A percentile compares a stretch with the other conserved stretches of the same genome.
Conservation (phyloP, 2,888 invertebrate species). For the Ischnus inquisitorius region DNA sequence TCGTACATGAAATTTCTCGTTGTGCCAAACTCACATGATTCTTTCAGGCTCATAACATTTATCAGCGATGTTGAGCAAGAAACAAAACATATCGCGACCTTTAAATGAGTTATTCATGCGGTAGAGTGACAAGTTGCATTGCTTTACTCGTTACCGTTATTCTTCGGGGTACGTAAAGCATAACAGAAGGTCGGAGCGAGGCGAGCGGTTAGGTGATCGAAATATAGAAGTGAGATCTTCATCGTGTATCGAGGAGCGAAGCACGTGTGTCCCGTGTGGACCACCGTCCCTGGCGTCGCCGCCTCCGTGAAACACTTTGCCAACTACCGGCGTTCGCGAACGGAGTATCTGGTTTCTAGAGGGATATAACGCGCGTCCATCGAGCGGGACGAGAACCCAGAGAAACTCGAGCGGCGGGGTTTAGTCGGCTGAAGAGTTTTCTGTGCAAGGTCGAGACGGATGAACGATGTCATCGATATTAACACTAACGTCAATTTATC, state of each 20-base stretch:
- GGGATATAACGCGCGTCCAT: neutral
- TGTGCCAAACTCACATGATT: too few relatives aligned
- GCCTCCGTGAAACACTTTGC: conserved; percentile 64
- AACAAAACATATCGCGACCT: too few relatives aligned
- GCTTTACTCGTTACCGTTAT: too few relatives aligned
- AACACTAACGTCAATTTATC: too few relatives aligned
- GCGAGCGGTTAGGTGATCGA: neutral
- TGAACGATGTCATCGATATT: neutral
- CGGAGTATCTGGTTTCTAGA: conserved; percentile 76
- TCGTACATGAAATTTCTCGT: too few relatives aligned
- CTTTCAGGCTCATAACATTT: too few relatives aligned
- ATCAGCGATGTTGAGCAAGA: too few relatives aligned
- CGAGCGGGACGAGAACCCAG: neutral
- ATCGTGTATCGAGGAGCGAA: neutral
- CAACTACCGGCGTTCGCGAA: conserved; percentile 73
- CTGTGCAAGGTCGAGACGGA: neutral
- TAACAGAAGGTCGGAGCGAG: too few relatives aligned
- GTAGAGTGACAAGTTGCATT: too few relatives aligned
- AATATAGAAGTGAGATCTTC: neutral
- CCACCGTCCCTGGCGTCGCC: conserved; percentile 24
- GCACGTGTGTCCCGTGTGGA: conserved; percentile 15
- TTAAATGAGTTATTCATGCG: too few relatives aligned
- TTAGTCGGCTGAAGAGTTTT: neutral
- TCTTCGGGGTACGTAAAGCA: too few relatives aligned
- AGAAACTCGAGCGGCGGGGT: conserved; percentile 4